Base-by-base conservation (phyloP, 2,888 invertebrate genomes). In the Helleia helle region DNA sequence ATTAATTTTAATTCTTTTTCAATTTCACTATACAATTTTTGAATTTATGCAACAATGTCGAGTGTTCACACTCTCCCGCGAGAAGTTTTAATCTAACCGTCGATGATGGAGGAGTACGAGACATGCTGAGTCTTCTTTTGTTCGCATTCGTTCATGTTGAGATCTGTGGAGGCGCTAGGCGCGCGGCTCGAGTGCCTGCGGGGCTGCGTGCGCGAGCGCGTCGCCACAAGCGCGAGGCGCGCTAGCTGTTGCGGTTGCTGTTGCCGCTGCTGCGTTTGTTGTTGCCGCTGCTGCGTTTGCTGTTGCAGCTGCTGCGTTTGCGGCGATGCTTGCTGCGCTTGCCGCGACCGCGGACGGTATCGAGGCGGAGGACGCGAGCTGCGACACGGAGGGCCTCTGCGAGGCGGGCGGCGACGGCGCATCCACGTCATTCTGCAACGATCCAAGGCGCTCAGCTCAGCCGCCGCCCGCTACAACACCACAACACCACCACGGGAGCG, bases 371-470 rank as follows among this genome's bases (percentile, higher is more conserved):
- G 59, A 65, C 41, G 60, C 40, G 45, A 51, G 44, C 27, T 54
- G 69, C 64, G 57, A 65, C 59, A 60, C 50, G 40, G 75, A 71
- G 50, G 59, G 51, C 47, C 67, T 68, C 64, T 70, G 70, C 60
- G 80, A 75, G 48, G 68, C 59, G 50, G 69, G 56, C 70, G 81
- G 81, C 60, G 81, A 70, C 60, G 83, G 81, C 64, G 81, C 83
- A 59, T 84, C 83, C 70, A 81, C 80, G 61, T 84, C 83, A 83
- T 83, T 83, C 83, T 83, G 83, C 73, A 83, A 81, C 74, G 64
- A 77, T 72, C 75, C 79, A 77, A 72, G 73, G 75, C 74, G 75
- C 75, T 75, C 69, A 77, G 74, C 76, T 69, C 68, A 62, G 64
- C 66, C 65, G 68, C 65, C 70, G 70, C 67, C 66, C 69, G 73